Base-by-base conservation (phyloP, 2,888 invertebrate genomes). In the Aphelenchoides bicaudatus region DNA sequence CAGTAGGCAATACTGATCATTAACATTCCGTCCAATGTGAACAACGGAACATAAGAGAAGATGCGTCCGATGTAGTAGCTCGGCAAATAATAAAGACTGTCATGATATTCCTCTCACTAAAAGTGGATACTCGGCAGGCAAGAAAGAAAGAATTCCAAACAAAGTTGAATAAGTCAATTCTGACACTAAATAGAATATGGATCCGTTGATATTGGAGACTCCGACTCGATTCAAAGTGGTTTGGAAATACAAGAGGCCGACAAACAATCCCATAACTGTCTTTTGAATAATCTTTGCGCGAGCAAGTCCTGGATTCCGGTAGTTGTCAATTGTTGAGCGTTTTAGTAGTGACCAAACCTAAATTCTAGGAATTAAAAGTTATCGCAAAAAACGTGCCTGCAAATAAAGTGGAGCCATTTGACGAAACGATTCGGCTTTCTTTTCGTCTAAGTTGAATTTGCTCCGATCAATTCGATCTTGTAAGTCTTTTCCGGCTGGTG, bases 171-270 rank as follows among this genome's bases (percentile, higher is more conserved):
- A 63, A 34, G 72, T 74, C 34, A 73, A 59, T 51, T 73, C 72
- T 49, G 67, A 69, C 46, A 91, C 84, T 79, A 91, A 88, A 77
- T 91, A 86, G 80, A 91, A 92, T 56, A 92, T 84, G 27, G 88
- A 90, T 39, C 92, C 92, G 79, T 91, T 92, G 66, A 92, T 89
- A 80, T 93, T 93, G 87, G 89, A 88, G 0, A 92, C 89, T 90
- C 92, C 73, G 88, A 88, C 80, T 4, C 23, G 29, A 39, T 25
- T 39, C 1, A 56, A 10, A 0, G 29, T 29, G 10, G 63, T 63
- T 34, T 67, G 62, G 78, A 87, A 87, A 81, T 90, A 94, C 67
- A 94, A 88, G 49, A 90, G 81, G 1, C 91, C 91, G 65, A 92
- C 86, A 25, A 93, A 79, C 6, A 79, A n/a, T 21, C 76, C 79